These are phyloP conservation scores for Venusia cambrica DNA, from an alignment of 2,888 invertebrate species.

Conservation along the genomic window DNA sequence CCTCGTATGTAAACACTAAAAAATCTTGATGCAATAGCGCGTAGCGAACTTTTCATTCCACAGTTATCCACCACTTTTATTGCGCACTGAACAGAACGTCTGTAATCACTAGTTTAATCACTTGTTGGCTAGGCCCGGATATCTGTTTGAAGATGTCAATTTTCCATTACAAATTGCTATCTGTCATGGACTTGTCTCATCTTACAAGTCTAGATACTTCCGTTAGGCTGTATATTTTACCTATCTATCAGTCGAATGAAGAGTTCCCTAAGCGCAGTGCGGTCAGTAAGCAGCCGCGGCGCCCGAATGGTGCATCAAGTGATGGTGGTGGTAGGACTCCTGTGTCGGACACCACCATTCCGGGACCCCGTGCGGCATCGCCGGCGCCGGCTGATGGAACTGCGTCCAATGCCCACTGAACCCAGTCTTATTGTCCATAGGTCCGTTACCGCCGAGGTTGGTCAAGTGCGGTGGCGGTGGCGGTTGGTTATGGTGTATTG, in stretches of 20 bases:
- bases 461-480: constrained; percentile 64
- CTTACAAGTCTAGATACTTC: too few relatives aligned
- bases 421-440: constrained; percentile 71
- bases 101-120: constrained; percentile 9
- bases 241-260: constrained; percentile 62
- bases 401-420: constrained; percentile 88
- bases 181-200: too few relatives aligned
- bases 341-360: constrained; percentile 77
- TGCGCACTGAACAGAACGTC: constrained; percentile 13
- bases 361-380: constrained; percentile 79
- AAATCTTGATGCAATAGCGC: constrained; percentile 53
- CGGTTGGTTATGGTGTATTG: constrained; percentile 57
- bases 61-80: constrained; percentile 26
- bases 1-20: too few relatives aligned
- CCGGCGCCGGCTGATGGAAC: constrained; percentile 85
- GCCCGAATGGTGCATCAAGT: constrained; percentile 84
- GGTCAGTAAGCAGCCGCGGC: constrained; percentile 90
- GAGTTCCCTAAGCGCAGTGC: constrained; percentile 78
- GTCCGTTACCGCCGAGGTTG: constrained; percentile 83
- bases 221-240: too few relatives aligned
- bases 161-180: too few relatives aligned
- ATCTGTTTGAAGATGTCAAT: too few relatives aligned
- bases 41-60: constrained; percentile 77
- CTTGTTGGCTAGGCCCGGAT: too few relatives aligned
- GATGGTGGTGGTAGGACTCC: constrained; percentile 79